Base-by-base conservation (phyloP, 2,113 vertebrate species). In the Podiceps cristatus region DNA sequence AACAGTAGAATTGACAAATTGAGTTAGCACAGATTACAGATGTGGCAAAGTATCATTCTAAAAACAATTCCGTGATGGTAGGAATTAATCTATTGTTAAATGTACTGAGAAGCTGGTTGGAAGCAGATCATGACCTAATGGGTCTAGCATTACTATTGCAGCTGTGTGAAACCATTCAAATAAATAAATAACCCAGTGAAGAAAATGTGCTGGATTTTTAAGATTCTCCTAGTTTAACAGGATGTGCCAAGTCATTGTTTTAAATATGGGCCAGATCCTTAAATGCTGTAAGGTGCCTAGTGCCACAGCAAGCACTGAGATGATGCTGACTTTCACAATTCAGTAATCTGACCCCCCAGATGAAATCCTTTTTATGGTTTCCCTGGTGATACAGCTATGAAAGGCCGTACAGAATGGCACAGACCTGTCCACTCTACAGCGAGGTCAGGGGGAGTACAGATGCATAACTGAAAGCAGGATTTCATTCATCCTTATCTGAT, bases 1-100 rank as follows among this genome's bases (percentile, higher is more conserved):
- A 79, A 73, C 24, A 76, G 76, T 72, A 68, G n/a, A 86, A 73
- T n/a, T 44, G 45, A 73, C 62, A 88, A 87, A 81, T 22, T 58
- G 69, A 87, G 9, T 93, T 69, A 78, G 44, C 77, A 63, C 0
- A 2, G 91, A 87, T 81, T 49, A 77, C 44, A 93, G 60, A 95
- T 81, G 69, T 95, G 74, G 27, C 62, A 50, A 93, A 94, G 22
- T 53, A 64, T 45, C 2, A 29, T 58, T 45, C 62, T 87, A 40
- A 93, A 69, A 84, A 17, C 76, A 92, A 66, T 78, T 83, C 52
- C 62, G 2, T 85, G 73, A 86, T 89, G 79, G 83, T 81, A 91
- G 93, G 88, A 94, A 82, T 95, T 73, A 93, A 37, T 50, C 82
- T 60, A 75, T 92, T 94, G 90, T 93, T 94, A 89, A 96, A 79